Conservation (phyloP, 2,888 invertebrate genomes). For the Drosophila merina region DNA sequence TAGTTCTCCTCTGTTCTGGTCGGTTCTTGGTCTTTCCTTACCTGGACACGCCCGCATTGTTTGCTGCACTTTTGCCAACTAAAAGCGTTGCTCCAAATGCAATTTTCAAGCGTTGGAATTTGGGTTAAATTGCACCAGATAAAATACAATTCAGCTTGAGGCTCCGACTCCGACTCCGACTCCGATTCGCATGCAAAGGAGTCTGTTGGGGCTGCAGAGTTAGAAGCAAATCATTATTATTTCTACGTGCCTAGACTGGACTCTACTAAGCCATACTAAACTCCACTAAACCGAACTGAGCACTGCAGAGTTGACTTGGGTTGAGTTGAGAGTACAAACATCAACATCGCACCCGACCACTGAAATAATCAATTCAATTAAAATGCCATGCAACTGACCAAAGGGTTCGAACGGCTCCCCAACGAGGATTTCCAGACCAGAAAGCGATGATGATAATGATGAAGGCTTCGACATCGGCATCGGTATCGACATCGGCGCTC, state of each 20-base stretch:
- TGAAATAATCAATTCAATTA: conserved; percentile 80
- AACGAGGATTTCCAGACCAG: conserved; percentile 19
- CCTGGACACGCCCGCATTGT: conserved; percentile 48
- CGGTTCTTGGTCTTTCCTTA: conserved; percentile 16
- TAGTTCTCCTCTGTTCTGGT: conserved; percentile 1
- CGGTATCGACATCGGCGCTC: conserved; percentile 1
- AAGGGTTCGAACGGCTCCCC: conserved; percentile 41
- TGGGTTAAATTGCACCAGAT: conserved; percentile 78
- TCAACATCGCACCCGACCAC: conserved; percentile 73
- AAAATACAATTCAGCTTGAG: conserved; percentile 65
- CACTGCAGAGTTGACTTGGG: not conserved
- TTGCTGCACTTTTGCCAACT: conserved; percentile 40
- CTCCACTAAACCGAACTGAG: not conserved
- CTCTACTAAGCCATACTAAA: conserved; percentile 10
- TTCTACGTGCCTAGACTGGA: conserved; percentile 21
- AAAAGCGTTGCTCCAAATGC: conserved; percentile 70
- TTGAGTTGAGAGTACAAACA: conserved; percentile 49
- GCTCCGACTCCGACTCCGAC: conserved; percentile 32
- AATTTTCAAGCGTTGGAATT: conserved; percentile 72
- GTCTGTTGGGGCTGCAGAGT: conserved; percentile 24
- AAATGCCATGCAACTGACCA: conserved; percentile 75
- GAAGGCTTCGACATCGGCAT: conserved; percentile 30
- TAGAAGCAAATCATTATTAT: conserved; percentile 69
- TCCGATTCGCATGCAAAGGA: conserved; percentile 37
- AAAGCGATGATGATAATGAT: conserved; percentile 66